phyloP scores from a whole-genome alignment of 2,113 vertebrate species.

The Aramus guarauna region DNA sequence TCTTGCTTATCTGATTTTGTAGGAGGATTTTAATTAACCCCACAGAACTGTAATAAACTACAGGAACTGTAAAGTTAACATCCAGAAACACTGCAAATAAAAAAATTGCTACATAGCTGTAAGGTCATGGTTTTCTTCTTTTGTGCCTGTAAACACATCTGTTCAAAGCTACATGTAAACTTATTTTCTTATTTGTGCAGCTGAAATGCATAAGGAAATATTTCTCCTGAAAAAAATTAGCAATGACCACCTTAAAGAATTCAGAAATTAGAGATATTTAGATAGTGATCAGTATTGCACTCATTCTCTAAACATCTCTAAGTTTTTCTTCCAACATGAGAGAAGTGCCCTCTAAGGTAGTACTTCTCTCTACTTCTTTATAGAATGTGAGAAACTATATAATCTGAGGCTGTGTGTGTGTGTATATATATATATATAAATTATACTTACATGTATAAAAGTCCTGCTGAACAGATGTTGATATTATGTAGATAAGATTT shows the following conservation, averaged over 20 bases:
- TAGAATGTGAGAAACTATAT: not conserved
- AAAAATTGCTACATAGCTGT: not conserved
- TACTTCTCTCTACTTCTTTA: not conserved
- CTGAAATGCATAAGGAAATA: not conserved
- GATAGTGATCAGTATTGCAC: not conserved
- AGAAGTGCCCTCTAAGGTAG: not conserved
- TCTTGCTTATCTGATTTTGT: conserved; percentile 32
- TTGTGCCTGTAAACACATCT: conserved; percentile 3
- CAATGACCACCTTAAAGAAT: not conserved
- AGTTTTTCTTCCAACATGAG: not conserved
- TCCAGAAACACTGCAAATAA: not conserved
- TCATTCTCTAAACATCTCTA: not conserved
- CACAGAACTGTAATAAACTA: not conserved
- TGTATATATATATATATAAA: not conserved
- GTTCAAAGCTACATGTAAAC: not conserved
- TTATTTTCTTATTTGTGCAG: not conserved
- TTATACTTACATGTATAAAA: not conserved
- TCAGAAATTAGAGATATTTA: not conserved
- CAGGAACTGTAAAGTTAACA: not conserved
- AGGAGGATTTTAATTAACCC: conserved; percentile 31
- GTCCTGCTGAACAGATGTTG: not conserved
- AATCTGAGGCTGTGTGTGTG: not conserved
- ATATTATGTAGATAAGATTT: not conserved
- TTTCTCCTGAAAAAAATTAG: not conserved
- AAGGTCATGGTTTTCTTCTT: not conserved